These are phyloP conservation scores for Lasioglossum malachurum DNA, from an alignment of 2,888 invertebrate genomes.

Conservation along the genomic window DNA sequence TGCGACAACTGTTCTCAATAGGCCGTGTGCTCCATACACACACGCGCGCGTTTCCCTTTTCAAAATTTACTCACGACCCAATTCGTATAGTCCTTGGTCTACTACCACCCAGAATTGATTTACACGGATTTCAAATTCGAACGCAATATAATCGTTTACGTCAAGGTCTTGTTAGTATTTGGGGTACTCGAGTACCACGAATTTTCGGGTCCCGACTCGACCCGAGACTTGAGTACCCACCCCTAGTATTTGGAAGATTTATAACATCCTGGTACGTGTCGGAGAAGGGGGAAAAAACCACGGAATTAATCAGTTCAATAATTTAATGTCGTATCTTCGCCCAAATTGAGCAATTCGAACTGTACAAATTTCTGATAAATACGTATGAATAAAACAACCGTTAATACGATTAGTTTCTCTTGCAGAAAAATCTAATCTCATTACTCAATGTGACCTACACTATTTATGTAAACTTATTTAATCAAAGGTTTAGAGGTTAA, in stretches of 20 bases:
- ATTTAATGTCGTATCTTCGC: background rate
- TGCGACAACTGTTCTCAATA: constrained; percentile 11
- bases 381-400: background rate
- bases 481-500: constrained; percentile 15
- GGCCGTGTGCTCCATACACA: background rate
- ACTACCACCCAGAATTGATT: background rate
- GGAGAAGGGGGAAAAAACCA: background rate
- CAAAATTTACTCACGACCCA: background rate
- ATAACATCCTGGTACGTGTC: background rate
- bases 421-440: background rate
- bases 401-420: background rate
- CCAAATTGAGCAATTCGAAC: background rate
- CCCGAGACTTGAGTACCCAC: too few relatives aligned
- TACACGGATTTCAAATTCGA: background rate
- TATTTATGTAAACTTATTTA: background rate
- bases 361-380: background rate
- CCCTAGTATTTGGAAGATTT: background rate
- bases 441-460: background rate
- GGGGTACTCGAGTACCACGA: too few relatives aligned
- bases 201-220: too few relatives aligned
- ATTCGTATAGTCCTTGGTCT: background rate
- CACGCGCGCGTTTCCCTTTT: background rate
- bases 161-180: background rate
- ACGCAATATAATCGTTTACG: background rate
- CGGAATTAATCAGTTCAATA: background rate